Evolutionary conservation across 2,888 invertebrate genomes (phyloP).

Genomic region (Chrysolina haemoptera): DNA sequence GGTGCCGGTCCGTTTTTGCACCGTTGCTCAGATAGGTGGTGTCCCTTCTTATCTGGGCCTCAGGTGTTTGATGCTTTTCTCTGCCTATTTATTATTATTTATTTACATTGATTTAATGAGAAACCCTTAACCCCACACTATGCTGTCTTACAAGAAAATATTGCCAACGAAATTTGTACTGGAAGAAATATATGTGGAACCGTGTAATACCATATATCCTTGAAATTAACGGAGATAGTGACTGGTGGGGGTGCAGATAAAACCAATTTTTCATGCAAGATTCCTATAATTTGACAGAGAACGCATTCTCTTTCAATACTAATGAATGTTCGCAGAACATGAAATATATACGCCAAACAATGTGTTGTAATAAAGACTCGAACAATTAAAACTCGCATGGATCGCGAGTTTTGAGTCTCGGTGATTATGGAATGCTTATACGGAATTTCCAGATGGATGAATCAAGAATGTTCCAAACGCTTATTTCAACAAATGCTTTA

Average conservation of each 20-base stretch:
- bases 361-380: conserved; percentile 41
- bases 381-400: conserved; percentile 63
- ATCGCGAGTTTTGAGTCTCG: conserved; percentile 62
- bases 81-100: too few species aligned
- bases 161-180: too few species aligned
- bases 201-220: neutral
- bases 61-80: too few species aligned
- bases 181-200: too few species aligned
- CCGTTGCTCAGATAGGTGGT: too few species aligned
- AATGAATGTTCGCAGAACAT: conserved; percentile 11
- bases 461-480: conserved; percentile 67
- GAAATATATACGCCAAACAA: conserved; percentile 24
- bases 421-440: conserved; percentile 68
- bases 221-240: neutral
- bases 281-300: neutral
- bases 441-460: conserved; percentile 67
- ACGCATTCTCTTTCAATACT: neutral
- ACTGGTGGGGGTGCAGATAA: neutral
- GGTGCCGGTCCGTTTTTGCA: too few species aligned
- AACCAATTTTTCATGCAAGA: neutral
- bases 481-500: conserved; percentile 66
- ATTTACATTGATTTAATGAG: too few species aligned
- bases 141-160: too few species aligned
- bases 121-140: too few species aligned
- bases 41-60: too few species aligned